Conservation (phyloP, 2,113 vertebrate genomes). For the Caranx ignobilis region DNA sequence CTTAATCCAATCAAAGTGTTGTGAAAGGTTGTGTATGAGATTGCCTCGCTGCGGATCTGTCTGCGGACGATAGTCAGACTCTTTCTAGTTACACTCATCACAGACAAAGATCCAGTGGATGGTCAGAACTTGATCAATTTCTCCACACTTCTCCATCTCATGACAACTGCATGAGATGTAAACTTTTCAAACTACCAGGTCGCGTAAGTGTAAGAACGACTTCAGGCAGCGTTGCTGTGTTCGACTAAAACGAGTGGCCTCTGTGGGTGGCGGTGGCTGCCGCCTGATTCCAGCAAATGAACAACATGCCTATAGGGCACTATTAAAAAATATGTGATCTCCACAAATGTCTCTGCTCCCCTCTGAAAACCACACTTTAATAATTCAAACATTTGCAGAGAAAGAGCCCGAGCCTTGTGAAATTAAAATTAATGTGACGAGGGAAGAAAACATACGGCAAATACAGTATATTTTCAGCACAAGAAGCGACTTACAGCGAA, state of each 20-base stretch:
- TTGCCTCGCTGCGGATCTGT: neutral
- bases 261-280: constrained; percentile 42
- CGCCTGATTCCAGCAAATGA: constrained; percentile 40
- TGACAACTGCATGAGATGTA: neutral
- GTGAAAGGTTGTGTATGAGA: neutral
- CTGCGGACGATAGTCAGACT: neutral
- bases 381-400: constrained; percentile 76
- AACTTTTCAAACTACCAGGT: constrained; percentile 19
- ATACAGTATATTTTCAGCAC: neutral
- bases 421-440: constrained; percentile 59
- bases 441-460: neutral
- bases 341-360: constrained; percentile 58
- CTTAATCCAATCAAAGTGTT: neutral
- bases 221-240: neutral
- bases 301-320: constrained; percentile 60
- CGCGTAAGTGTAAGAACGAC: constrained; percentile 32
- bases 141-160: neutral
- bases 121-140: neutral
- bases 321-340: constrained; percentile 66
- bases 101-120: neutral
- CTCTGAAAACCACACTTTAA: constrained; percentile 68
- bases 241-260: constrained; percentile 23
- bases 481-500: neutral
- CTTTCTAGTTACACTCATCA: neutral
- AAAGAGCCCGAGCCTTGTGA: constrained; percentile 25